These are phyloP conservation scores for Vulpes ferrilata DNA, from an alignment of 2,113 vertebrate species.

Conservation along the genomic window DNA sequence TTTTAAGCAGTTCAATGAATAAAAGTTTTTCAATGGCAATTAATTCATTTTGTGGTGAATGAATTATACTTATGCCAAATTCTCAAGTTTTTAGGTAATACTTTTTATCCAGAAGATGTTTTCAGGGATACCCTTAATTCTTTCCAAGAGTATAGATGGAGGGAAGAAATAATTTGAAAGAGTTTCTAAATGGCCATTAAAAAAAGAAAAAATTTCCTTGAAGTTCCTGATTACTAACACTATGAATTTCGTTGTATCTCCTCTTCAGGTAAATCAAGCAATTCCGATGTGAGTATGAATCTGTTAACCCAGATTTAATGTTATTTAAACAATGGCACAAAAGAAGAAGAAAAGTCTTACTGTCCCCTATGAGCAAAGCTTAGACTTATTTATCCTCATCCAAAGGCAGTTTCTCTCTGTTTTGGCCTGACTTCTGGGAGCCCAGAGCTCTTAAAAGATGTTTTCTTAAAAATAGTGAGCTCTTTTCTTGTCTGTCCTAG, in stretches of 20 bases:
- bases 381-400: slow-evolving; percentile 73
- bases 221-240: slow-evolving; percentile 3
- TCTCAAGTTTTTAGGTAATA: slow-evolving; percentile 61
- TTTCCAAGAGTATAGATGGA: slow-evolving; percentile 45
- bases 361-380: slow-evolving; percentile 56
- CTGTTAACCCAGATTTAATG: slow-evolving; percentile 71
- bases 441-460: slow-evolving; percentile 80
- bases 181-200: slow-evolving; percentile 69
- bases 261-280: slow-evolving; percentile 54
- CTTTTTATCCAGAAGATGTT: slow-evolving; percentile 65
- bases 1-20: neutral
- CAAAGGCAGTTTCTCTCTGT: slow-evolving; percentile 76
- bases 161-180: slow-evolving; percentile 50
- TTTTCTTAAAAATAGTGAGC: slow-evolving; percentile 80
- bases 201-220: slow-evolving; percentile 35
- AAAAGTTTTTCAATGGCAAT: neutral
- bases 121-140: slow-evolving; percentile 47
- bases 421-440: slow-evolving; percentile 83
- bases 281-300: slow-evolving; percentile 25
- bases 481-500: slow-evolving; percentile 79
- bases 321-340: slow-evolving; percentile 74
- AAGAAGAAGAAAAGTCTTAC: slow-evolving; percentile 64
- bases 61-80: neutral
- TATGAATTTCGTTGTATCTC: slow-evolving; percentile 31
- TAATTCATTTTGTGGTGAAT: slow-evolving; percentile 34